Evolutionary conservation across 23 tunicate genomes (phyloP).

Genomic region (Corella eumyota): DNA sequence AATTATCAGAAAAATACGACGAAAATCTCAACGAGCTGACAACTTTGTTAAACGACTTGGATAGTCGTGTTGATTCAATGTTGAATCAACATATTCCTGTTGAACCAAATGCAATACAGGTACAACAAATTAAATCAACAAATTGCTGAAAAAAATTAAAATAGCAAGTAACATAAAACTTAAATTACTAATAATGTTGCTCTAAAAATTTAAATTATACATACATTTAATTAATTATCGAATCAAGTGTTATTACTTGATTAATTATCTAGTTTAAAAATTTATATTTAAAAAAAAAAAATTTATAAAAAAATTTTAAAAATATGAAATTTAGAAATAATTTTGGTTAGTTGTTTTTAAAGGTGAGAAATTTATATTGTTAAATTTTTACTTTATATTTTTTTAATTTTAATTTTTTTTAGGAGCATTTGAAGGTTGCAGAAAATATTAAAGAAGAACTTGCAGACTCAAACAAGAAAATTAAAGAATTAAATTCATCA

Average conservation of each 20-base stretch:
- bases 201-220: too few relatives aligned
- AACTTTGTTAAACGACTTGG: slow-evolving; percentile 21
- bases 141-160: too few relatives aligned
- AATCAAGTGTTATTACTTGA: too few relatives aligned
- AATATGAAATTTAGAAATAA: too few relatives aligned
- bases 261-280: too few relatives aligned
- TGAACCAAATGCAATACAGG: slow-evolving; percentile 49
- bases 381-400: neutral
- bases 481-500: neutral
- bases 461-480: neutral
- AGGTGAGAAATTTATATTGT: neutral
- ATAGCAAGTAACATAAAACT: too few relatives aligned
- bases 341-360: neutral
- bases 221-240: too few relatives aligned
- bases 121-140: too few relatives aligned
- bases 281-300: too few relatives aligned
- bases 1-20: neutral
- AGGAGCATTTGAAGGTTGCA: slow-evolving; percentile 21
- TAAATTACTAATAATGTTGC: too few relatives aligned
- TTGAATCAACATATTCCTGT: slow-evolving; percentile 23
- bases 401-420: neutral
- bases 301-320: too few relatives aligned
- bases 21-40: slow-evolving; percentile 1
- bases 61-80: slow-evolving; percentile 1
- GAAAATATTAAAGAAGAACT: slow-evolving; percentile 13